Base-by-base conservation (phyloP, 2,113 vertebrate genomes). In the Argyrosomus japonicus region DNA sequence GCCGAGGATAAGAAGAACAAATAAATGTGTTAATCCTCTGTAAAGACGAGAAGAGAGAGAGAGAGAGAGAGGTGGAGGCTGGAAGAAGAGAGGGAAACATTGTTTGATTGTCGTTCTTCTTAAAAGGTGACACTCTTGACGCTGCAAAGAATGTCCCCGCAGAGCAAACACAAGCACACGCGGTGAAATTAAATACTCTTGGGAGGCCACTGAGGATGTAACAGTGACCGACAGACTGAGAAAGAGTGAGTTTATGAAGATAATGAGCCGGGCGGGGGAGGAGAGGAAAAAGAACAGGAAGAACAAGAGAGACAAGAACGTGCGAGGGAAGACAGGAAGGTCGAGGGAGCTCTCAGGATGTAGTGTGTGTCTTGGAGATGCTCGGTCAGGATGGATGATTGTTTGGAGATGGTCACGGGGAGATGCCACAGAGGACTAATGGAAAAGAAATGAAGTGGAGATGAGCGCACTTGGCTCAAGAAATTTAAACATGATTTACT, bases 71-170 rank as follows among this genome's bases (percentile, higher is more conserved):
- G 85, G 88, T 73, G 82, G 36, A 77, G 21, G 36, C 25, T 3
- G 40, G 86, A 82, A 79, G 75, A 81, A 76, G 79, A 88, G 77
- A 6, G 77, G 9, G 45, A 75, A 19, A 51, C 40, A 0, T 23
- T 61, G 91, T 87, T 88, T 89, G 92, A 92, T 86, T 89, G 79
- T 82, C 43, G 73, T 93, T 90, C 88, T 81, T 87, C 91, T 92
- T 90, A 88, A 85, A 80, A 84, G 85, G 88, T 82, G 78, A 93
- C 88, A 64, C 84, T 84, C 80, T 75, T 68, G 65, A 84, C 21
- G 65, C 75, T 48, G 67, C 68, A 76, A 82, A 87, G 86, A 77
- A 84, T 43, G 80, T 90, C 81, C 75, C 83, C 0, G 77, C 21
- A 73, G 84, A 87, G 79, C 80, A 91, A 92, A 91, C 90, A 86